A percentile compares a stretch with the other conserved stretches of the same genome.
phyloP scores from a whole-genome alignment of 2,113 vertebrate species.

The Siphamia tubifer region DNA sequence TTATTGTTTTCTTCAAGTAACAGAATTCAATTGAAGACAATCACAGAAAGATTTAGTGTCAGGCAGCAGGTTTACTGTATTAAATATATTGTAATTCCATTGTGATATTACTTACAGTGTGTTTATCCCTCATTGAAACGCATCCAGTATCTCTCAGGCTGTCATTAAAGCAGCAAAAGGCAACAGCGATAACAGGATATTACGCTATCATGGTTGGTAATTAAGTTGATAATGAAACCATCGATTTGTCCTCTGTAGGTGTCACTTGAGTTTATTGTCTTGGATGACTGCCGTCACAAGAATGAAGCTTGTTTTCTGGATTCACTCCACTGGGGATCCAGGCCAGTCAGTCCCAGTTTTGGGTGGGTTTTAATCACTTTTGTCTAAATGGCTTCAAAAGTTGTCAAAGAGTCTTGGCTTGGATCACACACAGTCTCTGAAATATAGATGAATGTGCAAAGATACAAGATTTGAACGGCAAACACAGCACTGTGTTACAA shows the following conservation, averaged over 20 bases:
- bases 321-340: constrained; percentile 36
- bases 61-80: neutral
- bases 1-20: neutral
- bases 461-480: neutral
- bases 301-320: constrained; percentile 45
- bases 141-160: constrained; percentile 5
- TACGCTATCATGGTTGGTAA: constrained; percentile 39
- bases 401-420: constrained; percentile 5
- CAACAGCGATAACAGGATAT: constrained; percentile 22
- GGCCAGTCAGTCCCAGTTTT: constrained; percentile 56
- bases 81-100: constrained; percentile 8
- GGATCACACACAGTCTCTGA: neutral
- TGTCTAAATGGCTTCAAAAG: constrained; percentile 7
- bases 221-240: constrained; percentile 69
- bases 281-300: constrained; percentile 45
- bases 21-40: neutral
- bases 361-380: constrained; percentile 55
- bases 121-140: constrained; percentile 17
- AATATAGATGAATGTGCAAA: neutral
- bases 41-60: neutral
- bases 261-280: constrained; percentile 53
- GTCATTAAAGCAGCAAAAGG: constrained; percentile 34
- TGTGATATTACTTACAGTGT: constrained; percentile 10
- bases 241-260: constrained; percentile 58
- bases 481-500: neutral